Conservation (phyloP, 2,797 vertebrate species). For the Microcaecilia unicolor region DNA sequence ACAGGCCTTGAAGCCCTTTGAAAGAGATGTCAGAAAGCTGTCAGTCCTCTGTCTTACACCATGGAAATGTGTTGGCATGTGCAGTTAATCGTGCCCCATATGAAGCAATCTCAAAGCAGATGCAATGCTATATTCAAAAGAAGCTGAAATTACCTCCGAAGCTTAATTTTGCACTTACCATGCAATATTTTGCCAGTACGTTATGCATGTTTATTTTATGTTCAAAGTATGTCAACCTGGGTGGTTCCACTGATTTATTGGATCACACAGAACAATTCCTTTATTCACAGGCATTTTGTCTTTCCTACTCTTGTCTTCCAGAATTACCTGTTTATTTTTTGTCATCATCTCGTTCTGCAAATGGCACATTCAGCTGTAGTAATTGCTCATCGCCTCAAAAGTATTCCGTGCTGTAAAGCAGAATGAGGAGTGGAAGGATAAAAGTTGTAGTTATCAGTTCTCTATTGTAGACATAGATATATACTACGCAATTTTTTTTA, state of each 20-base stretch:
- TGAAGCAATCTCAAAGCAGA: slow-evolving; percentile 10
- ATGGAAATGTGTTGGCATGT: slow-evolving; percentile 10
- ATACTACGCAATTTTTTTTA: slow-evolving; percentile 49
- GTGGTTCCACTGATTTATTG: no score
- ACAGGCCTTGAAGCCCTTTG: not conserved
- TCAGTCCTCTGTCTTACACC: slow-evolving; percentile 14
- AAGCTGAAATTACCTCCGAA: slow-evolving; percentile 22
- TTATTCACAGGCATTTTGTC: no score
- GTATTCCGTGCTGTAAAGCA: slow-evolving; percentile 38
- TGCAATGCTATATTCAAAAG: slow-evolving; percentile 5
- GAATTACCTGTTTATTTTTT: no score
- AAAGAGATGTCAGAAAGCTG: slow-evolving; percentile 31
- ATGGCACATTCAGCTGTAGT: slow-evolving; percentile 21
- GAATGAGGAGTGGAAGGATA: slow-evolving; percentile 51
- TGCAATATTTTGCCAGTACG: slow-evolving; percentile 26
- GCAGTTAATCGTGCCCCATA: slow-evolving; percentile 9
- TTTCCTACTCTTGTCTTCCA: no score
- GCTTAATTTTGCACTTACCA: slow-evolving; percentile 30
- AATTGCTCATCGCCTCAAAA: slow-evolving; percentile 26
- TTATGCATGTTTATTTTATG: no score
- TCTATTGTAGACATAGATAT: slow-evolving; percentile 70
- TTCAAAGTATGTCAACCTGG: no score
- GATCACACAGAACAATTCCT: no score
- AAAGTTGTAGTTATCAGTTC: slow-evolving; percentile 42
- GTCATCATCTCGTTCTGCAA: slow-evolving; percentile 19